These are phyloP conservation scores for Heliconius charithonia DNA, from an alignment of 2,888 invertebrate genomes.

Conservation along the genomic window DNA sequence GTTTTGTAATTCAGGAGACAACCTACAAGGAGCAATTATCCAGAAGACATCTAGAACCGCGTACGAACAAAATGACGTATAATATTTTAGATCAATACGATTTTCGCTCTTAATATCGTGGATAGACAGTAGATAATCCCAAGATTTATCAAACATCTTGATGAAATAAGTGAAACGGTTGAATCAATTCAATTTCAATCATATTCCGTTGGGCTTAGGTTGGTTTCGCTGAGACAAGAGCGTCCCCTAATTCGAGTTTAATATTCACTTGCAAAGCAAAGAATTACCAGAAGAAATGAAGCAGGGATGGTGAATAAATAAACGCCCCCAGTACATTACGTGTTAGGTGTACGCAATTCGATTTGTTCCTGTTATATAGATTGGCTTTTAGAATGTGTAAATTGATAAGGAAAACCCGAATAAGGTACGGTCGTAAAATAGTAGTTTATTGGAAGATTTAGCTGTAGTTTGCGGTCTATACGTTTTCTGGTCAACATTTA, in stretches of 20 bases:
- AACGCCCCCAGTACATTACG: conserved; percentile 70
- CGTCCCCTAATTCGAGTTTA: conserved; percentile 69
- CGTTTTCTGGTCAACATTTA: background rate
- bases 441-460: background rate
- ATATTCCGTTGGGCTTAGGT: conserved; percentile 27
- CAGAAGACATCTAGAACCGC: conserved; percentile 62
- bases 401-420: conserved; percentile 27
- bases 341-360: conserved; percentile 74
- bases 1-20: conserved; percentile 80
- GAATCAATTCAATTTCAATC: conserved; percentile 40
- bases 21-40: conserved; percentile 81
- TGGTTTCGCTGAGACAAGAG: conserved; percentile 20
- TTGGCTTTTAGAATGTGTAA: conserved; percentile 76
- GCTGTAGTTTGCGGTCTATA: background rate
- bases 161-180: conserved; percentile 31
- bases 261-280: conserved; percentile 80
- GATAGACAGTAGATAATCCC: conserved; percentile 54
- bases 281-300: conserved; percentile 80
- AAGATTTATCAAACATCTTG: conserved; percentile 29
- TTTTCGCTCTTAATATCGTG: conserved; percentile 53
- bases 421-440: conserved; percentile 18
- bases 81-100: conserved; percentile 48
- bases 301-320: conserved; percentile 78
- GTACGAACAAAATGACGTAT: conserved; percentile 48
- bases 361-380: conserved; percentile 65